Conservation (phyloP, 2,113 vertebrate genomes). For the Pangasianodon hypophthalmus region DNA sequence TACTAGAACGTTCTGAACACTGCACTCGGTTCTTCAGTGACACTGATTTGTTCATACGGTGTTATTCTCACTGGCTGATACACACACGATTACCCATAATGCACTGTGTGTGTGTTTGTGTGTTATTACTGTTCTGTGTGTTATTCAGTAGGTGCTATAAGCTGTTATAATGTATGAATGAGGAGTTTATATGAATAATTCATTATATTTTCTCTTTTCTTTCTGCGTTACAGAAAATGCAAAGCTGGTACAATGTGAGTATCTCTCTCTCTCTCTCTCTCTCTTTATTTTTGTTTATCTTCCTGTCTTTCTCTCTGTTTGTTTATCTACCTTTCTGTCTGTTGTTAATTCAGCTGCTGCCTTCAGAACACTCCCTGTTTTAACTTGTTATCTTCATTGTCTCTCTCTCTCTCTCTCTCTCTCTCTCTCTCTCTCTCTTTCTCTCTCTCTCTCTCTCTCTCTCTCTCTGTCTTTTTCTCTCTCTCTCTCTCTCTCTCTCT, state of each 20-base stretch:
- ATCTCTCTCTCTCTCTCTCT: slow-evolving; percentile 25
- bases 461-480: slow-evolving; percentile 15
- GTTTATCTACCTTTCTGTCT: not conserved
- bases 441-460: not conserved
- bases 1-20: not conserved
- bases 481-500: not conserved
- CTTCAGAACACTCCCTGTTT: not conserved
- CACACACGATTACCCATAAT: not conserved
- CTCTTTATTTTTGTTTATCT: not conserved
- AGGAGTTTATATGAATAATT: no score
- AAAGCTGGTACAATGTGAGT: slow-evolving; percentile 96
- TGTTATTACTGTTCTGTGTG: not conserved
- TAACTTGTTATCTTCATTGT: not conserved
- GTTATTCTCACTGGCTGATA: not conserved
- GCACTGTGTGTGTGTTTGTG: not conserved
- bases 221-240: slow-evolving; percentile 85
- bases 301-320: not conserved
- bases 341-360: not conserved
- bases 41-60: not conserved
- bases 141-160: not conserved
- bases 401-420: not conserved
- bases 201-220: slow-evolving; percentile 32
- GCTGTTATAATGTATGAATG: not conserved
- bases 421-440: not conserved
- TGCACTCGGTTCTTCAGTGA: not conserved